Conservation (phyloP, 2,113 vertebrate species). For the Takifugu flavidus region DNA sequence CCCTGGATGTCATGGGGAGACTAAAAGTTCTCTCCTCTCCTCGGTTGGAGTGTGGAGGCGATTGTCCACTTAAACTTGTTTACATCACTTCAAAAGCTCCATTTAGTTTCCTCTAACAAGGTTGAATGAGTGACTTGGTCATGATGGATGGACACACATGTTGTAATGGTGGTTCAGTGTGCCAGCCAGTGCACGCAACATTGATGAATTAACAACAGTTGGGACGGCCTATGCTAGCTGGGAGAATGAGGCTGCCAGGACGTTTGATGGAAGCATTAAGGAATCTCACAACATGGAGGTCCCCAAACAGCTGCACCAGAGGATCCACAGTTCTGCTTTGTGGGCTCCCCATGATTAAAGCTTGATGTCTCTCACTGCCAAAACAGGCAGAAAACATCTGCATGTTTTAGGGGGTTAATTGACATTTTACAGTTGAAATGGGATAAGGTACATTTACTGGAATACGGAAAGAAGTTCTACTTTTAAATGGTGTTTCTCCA, state of each 20-base stretch:
- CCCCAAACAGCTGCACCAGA: conserved; percentile 79
- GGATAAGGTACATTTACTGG: too few species aligned
- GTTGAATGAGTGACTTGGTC: conserved; percentile 95
- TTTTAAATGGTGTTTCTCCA: too few species aligned
- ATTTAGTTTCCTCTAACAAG: conserved; percentile 97
- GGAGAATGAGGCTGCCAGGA: conserved; percentile 94
- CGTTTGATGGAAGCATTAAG: conserved; percentile 78
- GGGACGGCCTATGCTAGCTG: conserved; percentile 95
- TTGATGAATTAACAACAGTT: conserved; percentile 99
- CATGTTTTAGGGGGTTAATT: too few species aligned
- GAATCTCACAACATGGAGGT: conserved; percentile 76
- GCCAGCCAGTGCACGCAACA: conserved; percentile 99
- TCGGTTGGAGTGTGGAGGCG: conserved; percentile 83
- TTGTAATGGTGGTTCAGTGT: conserved; percentile 99
- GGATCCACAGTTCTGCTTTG: conserved; percentile 61
- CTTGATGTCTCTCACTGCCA: conserved; percentile 27
- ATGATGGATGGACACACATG: conserved; percentile 99
- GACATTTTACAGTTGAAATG: too few species aligned
- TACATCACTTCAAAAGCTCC: conserved; percentile 99
- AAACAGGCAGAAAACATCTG: background rate
- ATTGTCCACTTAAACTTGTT: conserved; percentile 98
- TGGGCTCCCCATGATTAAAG: conserved; percentile 76
- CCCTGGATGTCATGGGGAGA: conserved; percentile 64
- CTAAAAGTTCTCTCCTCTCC: conserved; percentile 76
- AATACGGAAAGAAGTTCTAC: too few species aligned